Percentiles rank a stretch among this genome's conserved stretches.
Evolutionary conservation across 2,113 vertebrate genomes (phyloP).

Genomic region (Cheirogaleus medius): DNA sequence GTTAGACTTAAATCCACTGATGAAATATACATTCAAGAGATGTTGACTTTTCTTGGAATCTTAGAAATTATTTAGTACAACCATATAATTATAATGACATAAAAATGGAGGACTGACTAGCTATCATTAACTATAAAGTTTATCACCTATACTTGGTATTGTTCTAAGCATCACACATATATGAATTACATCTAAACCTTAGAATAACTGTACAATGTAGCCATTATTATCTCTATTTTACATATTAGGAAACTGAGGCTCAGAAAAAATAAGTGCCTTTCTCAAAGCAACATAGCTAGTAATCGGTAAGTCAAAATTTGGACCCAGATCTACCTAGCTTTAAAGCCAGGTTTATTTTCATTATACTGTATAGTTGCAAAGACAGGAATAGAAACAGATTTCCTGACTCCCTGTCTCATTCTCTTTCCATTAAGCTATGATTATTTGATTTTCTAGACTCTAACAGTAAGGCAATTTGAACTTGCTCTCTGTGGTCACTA

Average conservation of each 20-base stretch:
- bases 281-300: neutral
- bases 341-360: constrained; percentile 21
- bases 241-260: neutral
- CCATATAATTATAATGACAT: neutral
- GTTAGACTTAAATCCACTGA: neutral
- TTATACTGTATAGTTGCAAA: neutral
- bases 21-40: neutral
- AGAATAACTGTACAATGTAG: neutral
- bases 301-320: constrained; percentile 36
- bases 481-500: neutral
- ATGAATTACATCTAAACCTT: neutral
- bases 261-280: constrained; percentile 8
- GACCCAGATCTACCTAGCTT: neutral
- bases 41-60: neutral
- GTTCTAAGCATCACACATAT: neutral
- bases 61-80: neutral
- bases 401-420: neutral
- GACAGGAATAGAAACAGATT: constrained; percentile 31
- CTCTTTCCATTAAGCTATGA: neutral
- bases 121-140: neutral
- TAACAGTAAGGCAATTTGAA: neutral
- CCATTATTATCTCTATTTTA: neutral
- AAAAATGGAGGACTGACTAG: neutral
- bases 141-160: neutral
- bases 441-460: neutral